Percentiles rank a stretch among this genome's conserved stretches.
Conservation (phyloP, 2,797 vertebrate species). For the Otus scops region DNA sequence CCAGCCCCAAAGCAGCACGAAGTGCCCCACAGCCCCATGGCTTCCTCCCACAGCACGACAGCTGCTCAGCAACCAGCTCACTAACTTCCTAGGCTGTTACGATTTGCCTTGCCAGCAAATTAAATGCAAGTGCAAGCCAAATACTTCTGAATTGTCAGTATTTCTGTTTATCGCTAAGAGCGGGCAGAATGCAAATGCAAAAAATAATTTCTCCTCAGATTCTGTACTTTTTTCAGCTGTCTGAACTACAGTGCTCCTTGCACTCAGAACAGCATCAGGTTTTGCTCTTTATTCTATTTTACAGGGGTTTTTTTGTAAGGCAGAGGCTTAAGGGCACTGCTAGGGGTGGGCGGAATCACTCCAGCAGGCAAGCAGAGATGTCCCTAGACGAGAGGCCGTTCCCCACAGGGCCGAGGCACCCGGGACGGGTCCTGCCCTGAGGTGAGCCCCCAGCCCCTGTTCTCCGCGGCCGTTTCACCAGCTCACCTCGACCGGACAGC, state of each 20-base stretch:
- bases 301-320: fast-evolving
- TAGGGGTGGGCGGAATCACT: background rate
- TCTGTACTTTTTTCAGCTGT: too few species aligned
- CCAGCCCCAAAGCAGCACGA: background rate
- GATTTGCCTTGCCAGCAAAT: background rate
- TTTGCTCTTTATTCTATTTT: background rate
- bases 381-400: fast-evolving
- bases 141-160: background rate
- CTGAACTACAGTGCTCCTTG: background rate
- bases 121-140: fast-evolving
- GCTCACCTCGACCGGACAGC: background rate
- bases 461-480: background rate
- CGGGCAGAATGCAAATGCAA: fast-evolving
- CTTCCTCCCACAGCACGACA: fast-evolving
- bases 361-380: background rate
- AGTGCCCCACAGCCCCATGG: background rate
- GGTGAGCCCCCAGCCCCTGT: background rate
- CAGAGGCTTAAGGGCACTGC: background rate
- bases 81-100: background rate
- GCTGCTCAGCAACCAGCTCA: fast-evolving
- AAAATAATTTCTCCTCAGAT: background rate
- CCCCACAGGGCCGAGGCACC: too few species aligned
- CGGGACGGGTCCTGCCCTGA: too few species aligned
- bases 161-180: background rate
- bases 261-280: background rate